These are phyloP conservation scores for Dyspetes luteomarginatus DNA, from an alignment of 2,888 invertebrate genomes.

Conservation along the genomic window DNA sequence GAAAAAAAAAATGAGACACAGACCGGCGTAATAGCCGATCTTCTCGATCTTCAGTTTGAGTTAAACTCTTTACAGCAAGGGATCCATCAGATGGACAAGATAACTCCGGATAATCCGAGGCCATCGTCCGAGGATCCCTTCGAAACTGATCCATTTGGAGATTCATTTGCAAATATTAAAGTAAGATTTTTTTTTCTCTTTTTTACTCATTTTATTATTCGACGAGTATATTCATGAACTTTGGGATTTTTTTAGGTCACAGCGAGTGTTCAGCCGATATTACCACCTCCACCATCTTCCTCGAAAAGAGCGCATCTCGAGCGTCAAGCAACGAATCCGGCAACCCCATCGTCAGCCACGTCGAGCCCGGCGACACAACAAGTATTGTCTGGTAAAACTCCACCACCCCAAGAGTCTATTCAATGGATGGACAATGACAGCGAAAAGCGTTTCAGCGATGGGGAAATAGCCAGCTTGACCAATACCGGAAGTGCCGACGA, in stretches of 20 bases:
- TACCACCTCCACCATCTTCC: conserved; percentile 80
- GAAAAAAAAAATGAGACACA: conserved; percentile 79
- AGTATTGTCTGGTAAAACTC: conserved; percentile 75
- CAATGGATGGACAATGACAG: conserved; percentile 84
- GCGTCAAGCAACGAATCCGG: conserved; percentile 78
- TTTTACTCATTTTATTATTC: background rate
- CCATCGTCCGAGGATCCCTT: conserved; percentile 86
- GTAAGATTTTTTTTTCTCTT: conserved; percentile 66
- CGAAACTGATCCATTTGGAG: conserved; percentile 89
- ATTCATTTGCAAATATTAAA: conserved; percentile 87
- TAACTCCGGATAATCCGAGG: conserved; percentile 89
- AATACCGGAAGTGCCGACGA: conserved; percentile 75
- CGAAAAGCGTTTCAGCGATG: conserved; percentile 83
- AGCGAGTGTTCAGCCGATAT: conserved; percentile 79
- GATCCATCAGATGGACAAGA: conserved; percentile 94
- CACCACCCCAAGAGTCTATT: conserved; percentile 76
- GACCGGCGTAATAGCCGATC: conserved; percentile 90
- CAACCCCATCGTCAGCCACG: conserved; percentile 75
- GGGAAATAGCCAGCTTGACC: conserved; percentile 76
- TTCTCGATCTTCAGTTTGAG: conserved; percentile 94
- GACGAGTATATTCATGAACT: background rate
- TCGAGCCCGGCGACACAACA: conserved; percentile 77
- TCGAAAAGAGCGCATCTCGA: conserved; percentile 80
- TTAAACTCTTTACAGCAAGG: conserved; percentile 93
- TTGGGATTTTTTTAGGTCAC: conserved; percentile 73